phyloP scores from a whole-genome alignment of 2,888 invertebrate species.

The Trachelus stipa region DNA sequence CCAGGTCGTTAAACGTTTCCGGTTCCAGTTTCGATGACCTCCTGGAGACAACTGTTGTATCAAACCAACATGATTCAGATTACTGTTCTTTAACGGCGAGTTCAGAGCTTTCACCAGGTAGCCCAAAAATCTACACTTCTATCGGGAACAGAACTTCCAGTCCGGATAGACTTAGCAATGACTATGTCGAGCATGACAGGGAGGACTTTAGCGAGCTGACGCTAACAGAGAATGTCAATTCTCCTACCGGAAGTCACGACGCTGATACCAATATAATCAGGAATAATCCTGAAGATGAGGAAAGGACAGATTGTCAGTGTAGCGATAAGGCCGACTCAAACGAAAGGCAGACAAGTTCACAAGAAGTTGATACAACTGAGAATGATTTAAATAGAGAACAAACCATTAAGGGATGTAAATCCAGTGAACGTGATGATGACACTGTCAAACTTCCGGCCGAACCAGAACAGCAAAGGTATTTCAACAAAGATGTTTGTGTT shows the following conservation, averaged over 20 bases:
- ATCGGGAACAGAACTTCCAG: not conserved
- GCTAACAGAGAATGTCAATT: not conserved
- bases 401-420: not conserved
- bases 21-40: not conserved
- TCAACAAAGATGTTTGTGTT: not conserved
- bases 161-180: not conserved
- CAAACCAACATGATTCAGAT: not conserved
- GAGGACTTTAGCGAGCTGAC: not conserved
- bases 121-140: not conserved
- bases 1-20: not conserved
- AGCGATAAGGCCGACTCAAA: not conserved
- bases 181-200: not conserved
- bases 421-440: not conserved
- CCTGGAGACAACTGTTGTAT: not conserved
- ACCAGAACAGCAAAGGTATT: not conserved
- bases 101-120: not conserved
- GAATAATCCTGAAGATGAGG: not conserved
- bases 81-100: not conserved
- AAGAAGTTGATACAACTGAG: not conserved
- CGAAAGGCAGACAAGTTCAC: not conserved
- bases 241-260: not conserved
- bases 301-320: not conserved
- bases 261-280: not conserved
- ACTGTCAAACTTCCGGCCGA: not conserved
- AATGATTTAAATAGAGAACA: not conserved